phyloP scores from a whole-genome alignment of 2,113 vertebrate genomes.

The Caranx melampygus region DNA sequence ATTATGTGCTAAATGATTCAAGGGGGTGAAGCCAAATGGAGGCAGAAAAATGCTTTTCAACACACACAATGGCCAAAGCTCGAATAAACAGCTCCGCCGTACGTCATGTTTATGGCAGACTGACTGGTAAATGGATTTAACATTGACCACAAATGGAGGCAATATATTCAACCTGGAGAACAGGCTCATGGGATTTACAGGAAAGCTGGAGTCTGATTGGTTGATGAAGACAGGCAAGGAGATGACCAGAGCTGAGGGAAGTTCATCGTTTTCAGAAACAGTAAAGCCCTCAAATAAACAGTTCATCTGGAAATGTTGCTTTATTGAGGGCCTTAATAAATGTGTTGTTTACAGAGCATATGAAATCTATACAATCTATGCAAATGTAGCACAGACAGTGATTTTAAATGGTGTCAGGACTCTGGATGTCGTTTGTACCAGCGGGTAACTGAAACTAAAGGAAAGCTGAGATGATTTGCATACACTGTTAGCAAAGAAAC shows the following conservation, averaged over 20 bases:
- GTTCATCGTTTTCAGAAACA: slow-evolving; percentile 45
- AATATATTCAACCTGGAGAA: slow-evolving; percentile 56
- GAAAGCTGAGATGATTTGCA: not conserved
- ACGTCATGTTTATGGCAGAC: slow-evolving; percentile 67
- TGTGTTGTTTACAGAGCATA: not conserved
- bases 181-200: slow-evolving; percentile 42
- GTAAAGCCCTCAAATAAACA: slow-evolving; percentile 34
- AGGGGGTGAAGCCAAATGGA: slow-evolving; percentile 52
- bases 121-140: slow-evolving; percentile 71
- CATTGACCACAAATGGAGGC: slow-evolving; percentile 61
- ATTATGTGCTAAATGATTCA: slow-evolving; percentile 63
- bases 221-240: slow-evolving; percentile 25
- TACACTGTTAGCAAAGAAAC: not conserved
- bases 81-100: slow-evolving; percentile 28
- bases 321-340: slow-evolving; percentile 26
- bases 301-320: slow-evolving; percentile 22
- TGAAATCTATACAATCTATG: not conserved
- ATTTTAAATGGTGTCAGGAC: not conserved
- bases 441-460: slow-evolving; percentile 6
- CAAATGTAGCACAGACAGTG: not conserved
- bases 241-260: slow-evolving; percentile 11
- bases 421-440: not conserved
- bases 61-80: slow-evolving; percentile 47
- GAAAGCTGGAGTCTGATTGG: slow-evolving; percentile 48
- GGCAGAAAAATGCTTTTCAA: slow-evolving; percentile 53